Evolutionary conservation across 2,113 vertebrate species (phyloP).

Genomic region (Ailurus styani): DNA sequence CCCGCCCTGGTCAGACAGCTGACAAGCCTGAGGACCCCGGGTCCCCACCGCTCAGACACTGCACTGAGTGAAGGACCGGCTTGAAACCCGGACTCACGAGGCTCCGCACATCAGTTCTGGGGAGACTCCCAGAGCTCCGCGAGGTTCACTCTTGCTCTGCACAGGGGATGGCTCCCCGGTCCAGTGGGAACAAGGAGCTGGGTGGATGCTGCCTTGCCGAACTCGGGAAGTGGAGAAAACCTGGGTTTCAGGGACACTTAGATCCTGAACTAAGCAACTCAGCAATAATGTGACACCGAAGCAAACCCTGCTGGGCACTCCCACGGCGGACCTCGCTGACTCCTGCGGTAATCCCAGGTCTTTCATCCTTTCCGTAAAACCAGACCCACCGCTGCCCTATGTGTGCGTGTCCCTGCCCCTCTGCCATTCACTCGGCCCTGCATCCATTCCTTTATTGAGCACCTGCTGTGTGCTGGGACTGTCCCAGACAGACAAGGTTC

Average conservation of each 20-base stretch:
- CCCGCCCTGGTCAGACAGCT: background rate
- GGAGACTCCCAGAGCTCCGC: background rate
- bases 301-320: too few species aligned
- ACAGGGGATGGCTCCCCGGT: background rate
- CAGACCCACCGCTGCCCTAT: background rate
- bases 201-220: too few species aligned
- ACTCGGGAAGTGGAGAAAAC: background rate
- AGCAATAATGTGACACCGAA: background rate
- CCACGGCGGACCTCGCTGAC: background rate
- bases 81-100: background rate
- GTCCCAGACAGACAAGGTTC: background rate
- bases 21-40: background rate
- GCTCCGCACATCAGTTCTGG: background rate
- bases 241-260: too few species aligned
- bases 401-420: too few species aligned
- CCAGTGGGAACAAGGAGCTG: background rate
- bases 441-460: background rate
- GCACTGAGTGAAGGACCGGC: background rate
- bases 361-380: background rate
- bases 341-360: background rate
- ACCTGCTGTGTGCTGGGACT: background rate
- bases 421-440: background rate
- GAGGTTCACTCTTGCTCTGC: too few species aligned
- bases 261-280: background rate
- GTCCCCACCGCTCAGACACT: background rate